Base-by-base conservation (phyloP, 2,113 vertebrate species). In the Hemibagrus wyckioides region DNA sequence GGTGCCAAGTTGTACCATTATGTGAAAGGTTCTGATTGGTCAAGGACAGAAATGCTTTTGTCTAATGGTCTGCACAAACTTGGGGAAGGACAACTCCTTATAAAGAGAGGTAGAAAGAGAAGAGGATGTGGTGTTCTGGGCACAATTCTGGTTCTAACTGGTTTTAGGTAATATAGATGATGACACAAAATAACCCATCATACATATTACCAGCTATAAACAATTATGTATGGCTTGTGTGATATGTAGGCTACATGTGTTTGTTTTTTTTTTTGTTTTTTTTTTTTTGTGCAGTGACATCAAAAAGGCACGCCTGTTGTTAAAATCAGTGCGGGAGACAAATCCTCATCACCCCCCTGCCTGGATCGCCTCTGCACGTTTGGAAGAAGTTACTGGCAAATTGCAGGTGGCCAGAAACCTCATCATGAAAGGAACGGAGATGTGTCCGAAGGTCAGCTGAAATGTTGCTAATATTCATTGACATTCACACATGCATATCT, bases 391-490 rank as follows among this genome's bases (percentile, higher is more conserved):
- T 90, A 99, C 98, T 0, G 98, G 98, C 36, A 99, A 99, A 80
- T 94, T 99, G 69, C 98, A 99, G 82, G 97, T 99, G 52, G 98
- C 98, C 86, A 95, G 98, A 36, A 99, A 99, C 90, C 96, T 98
- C 84, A 99, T 99, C 86, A 99, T 99, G 98, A 99, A 99, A 92
- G 98, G 98, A 87, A 99, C 98, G 0, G 98, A 99, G 90, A 99
- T 99, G 98, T 99, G 98, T 92, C 97, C 96, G 14, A 99, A 99
- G 97, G 98, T 99, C 89, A 93, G 94, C n/a, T 56, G 36, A 28
- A 56, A 23, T 61, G 23, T 15, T 63, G 4, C 28, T 67, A 6
- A 71, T 59, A 30, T n/a, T 25, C 28, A 77, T 19, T 36, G 3
- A 19, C 77, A 73, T 15, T 7, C 48, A 77, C 73, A 41, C 17